Conservation (phyloP, 2,113 vertebrate species). For the Lophotis ruficrista region DNA sequence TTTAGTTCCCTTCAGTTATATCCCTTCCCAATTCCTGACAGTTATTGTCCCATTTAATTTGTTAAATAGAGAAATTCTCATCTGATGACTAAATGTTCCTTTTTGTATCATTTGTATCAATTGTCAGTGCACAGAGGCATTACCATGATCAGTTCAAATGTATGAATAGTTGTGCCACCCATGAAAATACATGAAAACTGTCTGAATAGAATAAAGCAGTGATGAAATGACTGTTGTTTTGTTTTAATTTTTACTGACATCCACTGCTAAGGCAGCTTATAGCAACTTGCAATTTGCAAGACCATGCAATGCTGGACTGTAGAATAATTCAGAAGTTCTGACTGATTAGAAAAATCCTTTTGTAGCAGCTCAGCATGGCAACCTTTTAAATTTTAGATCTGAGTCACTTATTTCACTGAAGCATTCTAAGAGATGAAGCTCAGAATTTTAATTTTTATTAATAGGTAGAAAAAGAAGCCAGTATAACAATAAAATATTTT, state of each 20-base stretch:
- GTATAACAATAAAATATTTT: not conserved
- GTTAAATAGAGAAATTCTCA: not conserved
- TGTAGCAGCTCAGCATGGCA: not conserved
- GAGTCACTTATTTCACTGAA: not conserved
- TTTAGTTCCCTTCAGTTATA: not conserved
- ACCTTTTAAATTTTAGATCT: not conserved
- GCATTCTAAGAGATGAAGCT: not conserved
- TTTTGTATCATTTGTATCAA: constrained; percentile 31
- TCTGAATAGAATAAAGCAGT: not conserved
- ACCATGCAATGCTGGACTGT: not conserved
- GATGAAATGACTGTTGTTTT: not conserved
- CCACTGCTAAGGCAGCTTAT: not conserved
- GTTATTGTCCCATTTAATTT: constrained; percentile 26
- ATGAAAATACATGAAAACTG: not conserved
- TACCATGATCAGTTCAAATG: not conserved
- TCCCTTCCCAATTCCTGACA: constrained; percentile 44
- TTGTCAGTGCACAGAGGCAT: not conserved
- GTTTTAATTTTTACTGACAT: not conserved
- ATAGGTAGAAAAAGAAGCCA: not conserved
- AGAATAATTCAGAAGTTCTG: not conserved
- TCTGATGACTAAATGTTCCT: constrained; percentile 19
- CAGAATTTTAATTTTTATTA: not conserved
- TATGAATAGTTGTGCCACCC: not conserved
- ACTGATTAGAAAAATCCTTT: not conserved
- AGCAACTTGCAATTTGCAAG: not conserved